These are phyloP conservation scores for Lepidonotus clava DNA, from an alignment of 2,888 invertebrate genomes.

Conservation along the genomic window DNA sequence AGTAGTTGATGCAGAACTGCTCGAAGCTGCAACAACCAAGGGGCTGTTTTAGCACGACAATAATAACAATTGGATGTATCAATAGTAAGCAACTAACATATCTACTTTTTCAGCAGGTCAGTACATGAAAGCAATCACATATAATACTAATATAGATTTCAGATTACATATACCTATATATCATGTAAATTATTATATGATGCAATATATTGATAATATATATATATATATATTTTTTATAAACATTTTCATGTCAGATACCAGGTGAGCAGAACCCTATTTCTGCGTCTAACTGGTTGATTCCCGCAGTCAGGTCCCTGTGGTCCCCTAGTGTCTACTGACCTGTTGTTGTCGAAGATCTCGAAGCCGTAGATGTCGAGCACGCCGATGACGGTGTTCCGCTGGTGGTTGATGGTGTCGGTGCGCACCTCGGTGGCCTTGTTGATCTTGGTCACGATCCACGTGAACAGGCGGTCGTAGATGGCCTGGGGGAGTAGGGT, in stretches of 20 bases:
- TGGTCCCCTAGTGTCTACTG: too few relatives aligned
- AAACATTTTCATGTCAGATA: too few relatives aligned
- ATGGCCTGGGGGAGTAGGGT: constrained; percentile 85
- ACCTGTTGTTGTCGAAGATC: constrained; percentile 97
- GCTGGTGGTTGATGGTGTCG: constrained; percentile 81
- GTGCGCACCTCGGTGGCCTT: constrained; percentile 90
- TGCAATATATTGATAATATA: neutral
- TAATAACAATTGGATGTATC: too few relatives aligned
- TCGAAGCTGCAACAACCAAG: constrained; percentile 86
- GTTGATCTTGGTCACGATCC: constrained; percentile 96
- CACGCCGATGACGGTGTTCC: constrained; percentile 93
- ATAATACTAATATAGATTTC: neutral
- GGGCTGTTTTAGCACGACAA: too few relatives aligned
- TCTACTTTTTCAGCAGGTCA: too few relatives aligned
- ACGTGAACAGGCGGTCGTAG: constrained; percentile 95
- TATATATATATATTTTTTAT: neutral
- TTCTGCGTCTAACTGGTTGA: too few relatives aligned
- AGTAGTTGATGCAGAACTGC: constrained; percentile 99
- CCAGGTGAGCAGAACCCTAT: too few relatives aligned
- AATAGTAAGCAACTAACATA: too few relatives aligned
- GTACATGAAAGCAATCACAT: too few relatives aligned
- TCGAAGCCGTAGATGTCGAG: constrained; percentile 99
- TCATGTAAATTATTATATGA: neutral
- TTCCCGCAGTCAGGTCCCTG: too few relatives aligned
- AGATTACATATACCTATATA: neutral